Evolutionary conservation across 2,113 vertebrate genomes (phyloP).

Genomic region (Columba janthina): DNA sequence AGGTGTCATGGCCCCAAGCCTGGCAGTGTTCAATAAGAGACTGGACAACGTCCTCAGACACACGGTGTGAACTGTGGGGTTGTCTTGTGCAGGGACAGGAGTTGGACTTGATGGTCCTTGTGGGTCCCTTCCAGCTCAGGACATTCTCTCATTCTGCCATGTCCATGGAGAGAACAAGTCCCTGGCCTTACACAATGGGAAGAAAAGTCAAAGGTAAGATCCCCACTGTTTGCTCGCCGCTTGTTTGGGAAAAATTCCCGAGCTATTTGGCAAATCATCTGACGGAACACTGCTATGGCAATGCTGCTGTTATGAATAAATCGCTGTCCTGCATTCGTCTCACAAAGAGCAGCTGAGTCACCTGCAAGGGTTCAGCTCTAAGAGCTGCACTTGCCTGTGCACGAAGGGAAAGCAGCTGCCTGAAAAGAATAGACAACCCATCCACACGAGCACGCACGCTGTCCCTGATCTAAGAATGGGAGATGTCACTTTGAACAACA

Average conservation of each 20-base stretch:
- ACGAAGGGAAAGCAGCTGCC: not conserved
- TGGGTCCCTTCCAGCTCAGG: no score
- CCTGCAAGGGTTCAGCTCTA: not conserved
- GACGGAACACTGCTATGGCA: not conserved
- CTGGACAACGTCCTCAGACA: no score
- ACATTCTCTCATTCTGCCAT: not conserved
- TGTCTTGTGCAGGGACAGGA: no score
- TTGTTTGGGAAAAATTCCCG: not conserved
- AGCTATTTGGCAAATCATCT: not conserved
- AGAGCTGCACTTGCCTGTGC: not conserved
- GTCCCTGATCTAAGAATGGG: not conserved
- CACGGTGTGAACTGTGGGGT: no score
- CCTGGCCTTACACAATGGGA: not conserved
- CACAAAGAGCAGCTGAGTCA: not conserved
- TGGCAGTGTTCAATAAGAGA: no score
- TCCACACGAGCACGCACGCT: not conserved
- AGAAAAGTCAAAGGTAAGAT: not conserved
- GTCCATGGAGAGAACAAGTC: not conserved
- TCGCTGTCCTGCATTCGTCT: not conserved
- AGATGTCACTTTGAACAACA: not conserved
- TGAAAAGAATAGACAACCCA: not conserved
- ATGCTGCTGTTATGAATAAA: not conserved
- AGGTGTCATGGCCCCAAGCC: no score
- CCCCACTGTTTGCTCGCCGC: not conserved
- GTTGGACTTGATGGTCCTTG: no score